These are phyloP conservation scores for Caradrina clavipalpis DNA, from an alignment of 2,888 invertebrate genomes.

Conservation along the genomic window DNA sequence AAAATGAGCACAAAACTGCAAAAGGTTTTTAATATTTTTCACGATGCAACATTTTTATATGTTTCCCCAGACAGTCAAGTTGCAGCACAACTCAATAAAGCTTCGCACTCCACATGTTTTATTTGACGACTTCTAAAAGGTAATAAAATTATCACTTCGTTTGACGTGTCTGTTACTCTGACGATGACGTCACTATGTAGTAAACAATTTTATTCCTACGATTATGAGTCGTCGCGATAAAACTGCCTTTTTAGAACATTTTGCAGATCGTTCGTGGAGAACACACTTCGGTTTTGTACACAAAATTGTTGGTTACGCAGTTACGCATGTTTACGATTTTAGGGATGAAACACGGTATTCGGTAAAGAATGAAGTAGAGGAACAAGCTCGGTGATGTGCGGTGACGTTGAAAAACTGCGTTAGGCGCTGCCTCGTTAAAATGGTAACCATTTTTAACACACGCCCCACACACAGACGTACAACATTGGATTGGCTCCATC, in stretches of 20 bases:
- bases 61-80: constrained; percentile 5
- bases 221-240: constrained; percentile 33
- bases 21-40: constrained; percentile 2
- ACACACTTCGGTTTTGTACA: constrained; percentile 13
- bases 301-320: constrained; percentile 27
- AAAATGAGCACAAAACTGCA: constrained; percentile 1
- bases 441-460: constrained; percentile 43
- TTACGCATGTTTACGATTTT: constrained; percentile 42
- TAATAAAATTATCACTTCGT: constrained; percentile 24
- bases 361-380: constrained; percentile 35
- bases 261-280: constrained; percentile 22
- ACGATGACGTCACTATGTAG: constrained; percentile 23
- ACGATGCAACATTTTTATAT: constrained; percentile 18
- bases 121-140: constrained; percentile 11
- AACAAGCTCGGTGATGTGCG: constrained; percentile 43
- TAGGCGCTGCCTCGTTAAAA: constrained; percentile 40
- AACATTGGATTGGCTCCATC: constrained; percentile 41
- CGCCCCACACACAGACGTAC: constrained; percentile 23
- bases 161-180: constrained; percentile 11
- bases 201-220: constrained; percentile 45
- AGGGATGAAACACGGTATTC: constrained; percentile 35
- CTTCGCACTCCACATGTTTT: background rate
- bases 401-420: constrained; percentile 57
- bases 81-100: background rate
- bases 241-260: constrained; percentile 23